Evolutionary conservation across 1,140 invertebrate genomes (phyloP), one percentile per base, ranked within the genome.

Genomic region (Cherax destructor): DNA sequence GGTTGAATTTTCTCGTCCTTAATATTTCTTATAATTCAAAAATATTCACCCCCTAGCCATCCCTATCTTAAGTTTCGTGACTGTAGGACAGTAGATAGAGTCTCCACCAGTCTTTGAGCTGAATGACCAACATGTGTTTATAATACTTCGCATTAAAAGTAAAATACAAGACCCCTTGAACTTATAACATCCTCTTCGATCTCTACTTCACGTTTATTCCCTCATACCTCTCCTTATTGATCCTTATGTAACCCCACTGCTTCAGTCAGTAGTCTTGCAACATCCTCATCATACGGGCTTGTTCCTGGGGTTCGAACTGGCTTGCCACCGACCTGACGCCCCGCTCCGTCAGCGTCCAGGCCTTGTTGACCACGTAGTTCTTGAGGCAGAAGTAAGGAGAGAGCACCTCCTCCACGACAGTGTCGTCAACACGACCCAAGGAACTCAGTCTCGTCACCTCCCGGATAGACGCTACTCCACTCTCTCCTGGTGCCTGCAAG

Each of bases 351-450:
- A 93, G 50, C 5, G 89, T 88, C 92, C 92, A 93, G 3, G 89
- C 89, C 83, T 93, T 93, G 86, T 93, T 93, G 7, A 93, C 90
- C 3, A 88, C 49, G 74, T 93, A 93, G 74, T 91, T 93, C 65
- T 93, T 93, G 65, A 93, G 69, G 87, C 92, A 93, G 90, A 91
- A 93, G 76, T 91, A 93, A 11, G 92, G 92, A 10, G 92, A 93
- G n/a, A 92, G 69, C 10, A 93, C 92, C 61, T 91, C 90, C 61
- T 91, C 92, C 7, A 84, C 61, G 16, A 93, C 6, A 21, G 80
- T 91, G 41, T 91, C 92, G 76, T 93, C 92, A 30, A 91, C 90
- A 24, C 92, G 81, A 9, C 92, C 92, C 59, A 93, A 72, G 3
- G 83, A 74, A 61, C 86, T 91, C 59, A 92, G 83, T 3, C 88